Conservation (phyloP, 1,140 invertebrate species). For the Acromyrmex heyeri region DNA sequence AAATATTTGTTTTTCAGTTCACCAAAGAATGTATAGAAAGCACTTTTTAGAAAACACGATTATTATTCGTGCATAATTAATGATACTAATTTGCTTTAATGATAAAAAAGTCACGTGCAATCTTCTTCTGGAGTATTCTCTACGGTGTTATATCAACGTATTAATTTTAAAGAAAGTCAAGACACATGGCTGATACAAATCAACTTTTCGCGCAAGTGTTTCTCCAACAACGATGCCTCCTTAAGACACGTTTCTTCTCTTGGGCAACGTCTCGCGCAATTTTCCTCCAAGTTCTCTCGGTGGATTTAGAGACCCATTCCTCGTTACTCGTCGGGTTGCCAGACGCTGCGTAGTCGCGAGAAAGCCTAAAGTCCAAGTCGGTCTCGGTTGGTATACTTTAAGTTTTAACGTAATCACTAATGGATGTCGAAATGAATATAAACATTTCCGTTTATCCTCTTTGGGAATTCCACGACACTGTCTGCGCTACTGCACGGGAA, state of each 20-base stretch:
- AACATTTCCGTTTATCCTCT: conserved; percentile 80
- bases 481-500: conserved; percentile 59
- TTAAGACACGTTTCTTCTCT: conserved; percentile 47
- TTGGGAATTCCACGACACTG: conserved; percentile 74
- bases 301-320: conserved; percentile 22
- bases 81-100: background rate
- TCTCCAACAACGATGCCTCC: background rate
- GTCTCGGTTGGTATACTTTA: conserved; percentile 30
- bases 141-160: background rate
- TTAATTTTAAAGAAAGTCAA: conserved; percentile 30
- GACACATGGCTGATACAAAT: conserved; percentile 43
- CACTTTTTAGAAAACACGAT: background rate
- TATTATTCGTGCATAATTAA: background rate
- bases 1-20: background rate
- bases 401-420: conserved; percentile 81
- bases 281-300: conserved; percentile 47
- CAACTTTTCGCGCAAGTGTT: conserved; percentile 35
- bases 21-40: background rate
- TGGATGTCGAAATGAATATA: conserved; percentile 83
- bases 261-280: conserved; percentile 40
- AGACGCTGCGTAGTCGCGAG: background rate
- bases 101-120: conserved; percentile 3
- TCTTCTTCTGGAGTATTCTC: conserved; percentile 2
- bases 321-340: background rate
- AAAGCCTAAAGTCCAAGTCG: conserved; percentile 44